Evolutionary conservation across 1,140 invertebrate species (phyloP).

Genomic region (Aethina tumida): DNA sequence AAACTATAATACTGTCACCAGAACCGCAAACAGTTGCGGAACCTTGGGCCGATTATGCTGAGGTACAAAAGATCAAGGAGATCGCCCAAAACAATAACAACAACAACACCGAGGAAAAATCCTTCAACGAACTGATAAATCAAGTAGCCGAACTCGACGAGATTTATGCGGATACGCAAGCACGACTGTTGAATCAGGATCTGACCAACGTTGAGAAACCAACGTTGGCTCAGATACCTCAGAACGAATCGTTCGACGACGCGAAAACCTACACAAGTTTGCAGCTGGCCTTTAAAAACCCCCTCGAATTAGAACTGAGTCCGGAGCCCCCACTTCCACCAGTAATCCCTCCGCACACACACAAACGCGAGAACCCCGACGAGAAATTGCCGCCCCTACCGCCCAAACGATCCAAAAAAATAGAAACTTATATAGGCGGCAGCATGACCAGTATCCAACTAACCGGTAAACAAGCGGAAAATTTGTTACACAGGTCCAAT

Average conservation of each 20-base stretch:
- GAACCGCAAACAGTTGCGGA: conserved; percentile 11
- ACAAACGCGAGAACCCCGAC: conserved; percentile 45
- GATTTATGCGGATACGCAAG: conserved; percentile 54
- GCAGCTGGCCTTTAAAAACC: conserved; percentile 79
- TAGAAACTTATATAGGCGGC: conserved; percentile 30
- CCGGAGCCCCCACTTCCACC: too few relatives aligned
- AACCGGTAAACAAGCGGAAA: conserved; percentile 16
- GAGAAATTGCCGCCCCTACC: conserved; percentile 64
- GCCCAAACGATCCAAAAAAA: conserved; percentile 65
- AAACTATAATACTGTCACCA: conserved; percentile 1
- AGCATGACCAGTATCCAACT: conserved; percentile 16
- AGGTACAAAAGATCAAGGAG: conserved; percentile 22
- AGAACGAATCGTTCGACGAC: conserved; percentile 58
- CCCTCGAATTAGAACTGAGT: conserved; percentile 43
- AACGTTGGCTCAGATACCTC: conserved; percentile 34
- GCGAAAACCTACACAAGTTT: conserved; percentile 70
- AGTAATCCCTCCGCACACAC: conserved; percentile 17
- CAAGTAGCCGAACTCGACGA: conserved; percentile 66
- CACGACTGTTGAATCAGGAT: conserved; percentile 15
- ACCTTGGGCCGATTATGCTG: conserved; percentile 17
- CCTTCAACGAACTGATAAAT: conserved; percentile 55
- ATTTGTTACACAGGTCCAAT: conserved; percentile 7
- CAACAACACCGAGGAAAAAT: conserved; percentile 38
- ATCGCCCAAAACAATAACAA: conserved; percentile 27
- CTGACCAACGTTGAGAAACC: conserved; percentile 10